These are phyloP conservation scores for Poeciliopsis occidentalis DNA, from an alignment of 2,113 vertebrate genomes.

Conservation along the genomic window DNA sequence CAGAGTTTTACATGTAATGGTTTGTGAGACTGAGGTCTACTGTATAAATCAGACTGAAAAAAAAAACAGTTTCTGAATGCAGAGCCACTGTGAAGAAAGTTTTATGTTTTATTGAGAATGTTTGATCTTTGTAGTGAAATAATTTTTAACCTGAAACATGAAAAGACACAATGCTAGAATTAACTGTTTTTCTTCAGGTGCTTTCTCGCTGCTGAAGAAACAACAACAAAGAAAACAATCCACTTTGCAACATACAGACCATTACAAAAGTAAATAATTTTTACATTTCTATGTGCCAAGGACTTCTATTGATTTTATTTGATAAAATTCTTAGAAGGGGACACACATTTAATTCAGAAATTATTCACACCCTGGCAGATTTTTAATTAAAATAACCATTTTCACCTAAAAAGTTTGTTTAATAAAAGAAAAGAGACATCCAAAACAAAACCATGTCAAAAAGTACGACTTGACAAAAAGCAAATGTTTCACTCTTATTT, in stretches of 20 bases:
- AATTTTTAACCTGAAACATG: background rate
- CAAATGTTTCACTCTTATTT: background rate
- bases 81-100: background rate
- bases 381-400: background rate
- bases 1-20: constrained; percentile 20
- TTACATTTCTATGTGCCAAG: too few relatives aligned
- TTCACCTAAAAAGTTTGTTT: background rate
- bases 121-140: background rate
- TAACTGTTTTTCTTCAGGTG: background rate
- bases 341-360: background rate
- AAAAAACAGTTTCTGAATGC: constrained; percentile 15
- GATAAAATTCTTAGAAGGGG: background rate
- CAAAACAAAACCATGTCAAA: background rate
- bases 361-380: background rate
- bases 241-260: background rate
- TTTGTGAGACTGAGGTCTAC: constrained; percentile 7
- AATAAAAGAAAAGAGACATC: too few relatives aligned
- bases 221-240: background rate
- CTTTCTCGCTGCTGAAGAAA: background rate
- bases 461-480: background rate
- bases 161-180: background rate
- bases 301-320: background rate
- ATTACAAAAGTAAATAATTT: too few relatives aligned
- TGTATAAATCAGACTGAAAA: constrained; percentile 17
- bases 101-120: background rate